phyloP scores from a whole-genome alignment of 37 sponge, comb jelly and placozoan genomes.

The Axinella damicornis region DNA sequence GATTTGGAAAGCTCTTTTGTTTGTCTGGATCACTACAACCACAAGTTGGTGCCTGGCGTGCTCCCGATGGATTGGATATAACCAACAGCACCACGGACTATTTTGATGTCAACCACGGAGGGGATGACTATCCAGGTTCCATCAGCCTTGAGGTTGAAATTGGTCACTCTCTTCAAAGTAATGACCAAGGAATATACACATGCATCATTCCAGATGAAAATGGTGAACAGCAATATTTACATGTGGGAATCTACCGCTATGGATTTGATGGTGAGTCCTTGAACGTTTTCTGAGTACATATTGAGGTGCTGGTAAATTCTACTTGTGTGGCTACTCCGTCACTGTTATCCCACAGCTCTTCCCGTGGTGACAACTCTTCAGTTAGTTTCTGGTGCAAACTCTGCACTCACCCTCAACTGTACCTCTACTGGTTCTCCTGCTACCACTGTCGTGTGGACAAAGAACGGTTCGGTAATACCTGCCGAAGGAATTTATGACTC shows the following conservation, averaged over 20 bases:
- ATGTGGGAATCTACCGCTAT: not conserved
- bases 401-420: conserved; percentile 1
- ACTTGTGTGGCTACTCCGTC: too few relatives aligned
- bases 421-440: conserved; percentile 37
- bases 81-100: not conserved
- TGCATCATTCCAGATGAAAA: not conserved
- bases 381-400: too few relatives aligned
- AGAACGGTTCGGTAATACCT: not conserved
- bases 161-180: not conserved
- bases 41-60: not conserved
- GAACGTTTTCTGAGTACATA: too few relatives aligned
- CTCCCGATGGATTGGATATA: not conserved
- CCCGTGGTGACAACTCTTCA: too few relatives aligned
- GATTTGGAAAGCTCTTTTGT: not conserved
- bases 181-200: not conserved
- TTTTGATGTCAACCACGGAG: not conserved
- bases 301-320: too few relatives aligned
- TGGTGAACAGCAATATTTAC: not conserved
- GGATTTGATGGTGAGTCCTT: not conserved
- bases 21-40: not conserved
- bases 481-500: not conserved
- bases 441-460: conserved; percentile 6
- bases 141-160: not conserved
- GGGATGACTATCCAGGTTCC: not conserved
- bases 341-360: too few relatives aligned